These are phyloP conservation scores for Artemia franciscana DNA, from an alignment of 1,140 invertebrate species.

Conservation along the genomic window DNA sequence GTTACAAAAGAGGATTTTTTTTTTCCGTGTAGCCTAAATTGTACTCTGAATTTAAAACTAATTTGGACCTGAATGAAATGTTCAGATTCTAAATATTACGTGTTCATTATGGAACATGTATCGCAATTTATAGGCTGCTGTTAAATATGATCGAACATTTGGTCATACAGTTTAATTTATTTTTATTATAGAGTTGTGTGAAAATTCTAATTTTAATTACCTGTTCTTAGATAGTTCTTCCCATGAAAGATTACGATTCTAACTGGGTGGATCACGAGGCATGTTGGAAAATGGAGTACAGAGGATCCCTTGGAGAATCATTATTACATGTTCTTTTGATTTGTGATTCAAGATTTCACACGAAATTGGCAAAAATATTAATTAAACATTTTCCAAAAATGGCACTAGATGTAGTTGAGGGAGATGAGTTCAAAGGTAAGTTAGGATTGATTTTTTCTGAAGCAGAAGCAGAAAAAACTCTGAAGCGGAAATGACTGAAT, in stretches of 20 bases:
- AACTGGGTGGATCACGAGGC: constrained; percentile 73
- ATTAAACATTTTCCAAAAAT: constrained; percentile 75
- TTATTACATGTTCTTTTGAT: constrained; percentile 83
- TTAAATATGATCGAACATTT: not conserved
- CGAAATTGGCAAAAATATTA: constrained; percentile 58
- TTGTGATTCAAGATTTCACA: constrained; percentile 68
- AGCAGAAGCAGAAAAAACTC: too few relatives aligned
- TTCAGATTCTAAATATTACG: too few relatives aligned
- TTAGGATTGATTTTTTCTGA: too few relatives aligned
- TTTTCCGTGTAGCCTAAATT: too few relatives aligned
- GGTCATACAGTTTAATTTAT: too few relatives aligned
- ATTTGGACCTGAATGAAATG: too few relatives aligned
- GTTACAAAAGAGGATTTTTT: too few relatives aligned
- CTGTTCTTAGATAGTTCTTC: constrained; percentile 35
- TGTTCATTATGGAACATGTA: too few relatives aligned
- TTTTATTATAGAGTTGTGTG: not conserved
- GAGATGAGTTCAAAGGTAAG: constrained; percentile 80
- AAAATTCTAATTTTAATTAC: not conserved
- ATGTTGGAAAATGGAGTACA: constrained; percentile 90
- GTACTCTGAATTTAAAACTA: too few relatives aligned
- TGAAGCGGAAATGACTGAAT: too few relatives aligned
- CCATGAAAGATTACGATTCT: constrained; percentile 59
- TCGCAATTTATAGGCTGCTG: not conserved
- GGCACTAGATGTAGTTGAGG: constrained; percentile 81
- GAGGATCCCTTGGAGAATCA: constrained; percentile 81